phyloP scores from a whole-genome alignment of 2,888 invertebrate species.

The Orthosia gracilis region DNA sequence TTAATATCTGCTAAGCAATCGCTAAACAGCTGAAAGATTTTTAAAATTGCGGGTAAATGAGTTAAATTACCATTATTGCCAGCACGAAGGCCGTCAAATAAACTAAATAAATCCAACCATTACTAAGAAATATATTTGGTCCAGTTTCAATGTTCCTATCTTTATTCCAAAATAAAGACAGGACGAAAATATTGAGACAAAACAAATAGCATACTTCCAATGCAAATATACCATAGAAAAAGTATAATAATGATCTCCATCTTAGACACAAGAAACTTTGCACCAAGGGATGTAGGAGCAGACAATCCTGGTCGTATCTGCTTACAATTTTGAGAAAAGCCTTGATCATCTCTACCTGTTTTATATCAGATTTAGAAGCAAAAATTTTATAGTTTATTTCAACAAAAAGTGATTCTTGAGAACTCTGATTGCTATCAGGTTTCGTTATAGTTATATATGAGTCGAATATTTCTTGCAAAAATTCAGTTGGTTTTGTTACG shows the following conservation, averaged over 20 bases:
- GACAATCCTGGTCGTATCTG: constrained; percentile 78
- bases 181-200: constrained; percentile 74
- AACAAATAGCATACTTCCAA: constrained; percentile 83
- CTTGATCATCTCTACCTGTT: constrained; percentile 86
- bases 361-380: constrained; percentile 73
- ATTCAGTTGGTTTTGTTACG: constrained; percentile 84
- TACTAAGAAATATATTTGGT: too few relatives aligned
- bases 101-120: too few relatives aligned
- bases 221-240: constrained; percentile 85
- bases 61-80: too few relatives aligned
- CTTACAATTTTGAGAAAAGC: constrained; percentile 85
- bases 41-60: too few relatives aligned
- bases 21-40: too few relatives aligned
- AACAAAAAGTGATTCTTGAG: constrained; percentile 73
- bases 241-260: constrained; percentile 86
- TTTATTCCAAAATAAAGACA: too few relatives aligned
- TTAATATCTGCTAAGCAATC: too few relatives aligned
- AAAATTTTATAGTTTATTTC: constrained; percentile 83
- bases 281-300: constrained; percentile 88
- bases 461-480: constrained; percentile 86
- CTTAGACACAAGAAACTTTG: constrained; percentile 89
- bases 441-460: constrained; percentile 74
- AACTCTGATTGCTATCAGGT: constrained; percentile 70
- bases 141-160: too few relatives aligned
- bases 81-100: too few relatives aligned